Evolutionary conservation across 1,140 invertebrate genomes (phyloP).

Genomic region (Antheraea pernyi): DNA sequence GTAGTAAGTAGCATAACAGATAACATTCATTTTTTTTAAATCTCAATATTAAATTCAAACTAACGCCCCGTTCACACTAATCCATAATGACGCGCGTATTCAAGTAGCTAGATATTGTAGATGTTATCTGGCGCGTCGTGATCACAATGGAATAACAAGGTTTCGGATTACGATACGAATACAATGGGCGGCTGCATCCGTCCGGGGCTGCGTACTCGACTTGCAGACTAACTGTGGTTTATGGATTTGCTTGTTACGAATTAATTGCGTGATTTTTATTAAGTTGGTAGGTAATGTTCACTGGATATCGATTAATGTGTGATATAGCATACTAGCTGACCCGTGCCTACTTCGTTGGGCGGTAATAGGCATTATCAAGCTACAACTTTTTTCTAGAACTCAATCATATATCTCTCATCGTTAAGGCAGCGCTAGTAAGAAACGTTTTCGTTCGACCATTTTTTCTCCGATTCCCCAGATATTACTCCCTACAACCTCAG

Average conservation of each 20-base stretch:
- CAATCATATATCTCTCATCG: too few species aligned
- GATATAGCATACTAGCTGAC: too few species aligned
- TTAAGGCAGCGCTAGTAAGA: too few species aligned
- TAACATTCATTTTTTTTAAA: not conserved
- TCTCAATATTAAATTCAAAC: not conserved
- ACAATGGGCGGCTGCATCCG: slow-evolving; percentile 2
- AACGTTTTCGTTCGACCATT: too few species aligned
- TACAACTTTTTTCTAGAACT: too few species aligned
- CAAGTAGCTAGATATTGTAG: not conserved
- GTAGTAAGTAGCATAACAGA: too few species aligned
- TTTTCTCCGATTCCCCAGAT: too few species aligned
- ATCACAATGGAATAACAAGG: slow-evolving; percentile 10
- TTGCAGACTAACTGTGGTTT: not conserved
- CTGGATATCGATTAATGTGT: too few species aligned
- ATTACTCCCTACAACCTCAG: too few species aligned
- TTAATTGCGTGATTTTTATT: not conserved
- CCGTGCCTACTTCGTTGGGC: too few species aligned
- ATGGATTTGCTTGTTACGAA: not conserved
- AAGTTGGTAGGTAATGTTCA: too few species aligned
- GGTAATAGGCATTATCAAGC: too few species aligned
- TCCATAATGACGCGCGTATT: not conserved
- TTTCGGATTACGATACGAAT: slow-evolving; percentile 6
- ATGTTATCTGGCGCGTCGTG: not conserved
- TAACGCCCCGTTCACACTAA: slow-evolving; percentile 1
- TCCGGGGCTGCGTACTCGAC: not conserved